Evolutionary conservation across 2,888 invertebrate species (phyloP).

Genomic region (Scaptomyza reducta): DNA sequence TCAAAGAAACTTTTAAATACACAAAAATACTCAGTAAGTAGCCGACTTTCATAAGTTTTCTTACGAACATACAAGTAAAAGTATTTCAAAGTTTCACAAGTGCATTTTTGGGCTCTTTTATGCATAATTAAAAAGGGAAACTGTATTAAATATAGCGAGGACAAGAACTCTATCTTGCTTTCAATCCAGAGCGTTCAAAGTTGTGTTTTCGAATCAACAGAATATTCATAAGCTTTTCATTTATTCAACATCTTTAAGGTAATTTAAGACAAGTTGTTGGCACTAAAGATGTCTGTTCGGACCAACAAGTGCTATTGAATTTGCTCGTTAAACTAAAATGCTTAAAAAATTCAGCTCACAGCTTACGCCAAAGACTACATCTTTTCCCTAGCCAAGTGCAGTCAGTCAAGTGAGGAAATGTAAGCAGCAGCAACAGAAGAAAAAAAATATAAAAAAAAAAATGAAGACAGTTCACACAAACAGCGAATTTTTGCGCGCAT

Average conservation of each 20-base stretch:
- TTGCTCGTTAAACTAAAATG: constrained; percentile 44
- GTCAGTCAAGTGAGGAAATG: constrained; percentile 14
- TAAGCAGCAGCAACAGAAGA: too few species aligned
- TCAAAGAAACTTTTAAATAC: neutral
- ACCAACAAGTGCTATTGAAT: constrained; percentile 61
- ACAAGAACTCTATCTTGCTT: neutral
- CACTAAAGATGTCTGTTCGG: constrained; percentile 13
- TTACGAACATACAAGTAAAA: neutral
- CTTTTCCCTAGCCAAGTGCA: constrained; percentile 23
- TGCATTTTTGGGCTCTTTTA: neutral
- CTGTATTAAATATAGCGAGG: neutral
- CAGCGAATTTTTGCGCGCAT: constrained; percentile 60
- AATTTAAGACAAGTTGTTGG: constrained; percentile 10
- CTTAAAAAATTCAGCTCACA: constrained; percentile 18
- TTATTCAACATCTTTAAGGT: constrained; percentile 36
- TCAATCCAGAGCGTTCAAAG: constrained; percentile 18
- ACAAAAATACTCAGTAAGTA: neutral
- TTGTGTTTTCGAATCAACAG: neutral
- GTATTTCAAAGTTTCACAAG: neutral
- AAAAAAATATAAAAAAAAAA: neutral
- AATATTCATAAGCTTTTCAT: constrained; percentile 45
- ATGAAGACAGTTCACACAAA: constrained; percentile 23
- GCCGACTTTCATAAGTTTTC: neutral
- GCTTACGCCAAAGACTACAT: neutral
- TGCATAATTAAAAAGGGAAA: neutral